Percentiles rank a stretch among this genome's conserved stretches.
Conservation (phyloP, 2,113 vertebrate species). For the Microtus richardsoni region DNA sequence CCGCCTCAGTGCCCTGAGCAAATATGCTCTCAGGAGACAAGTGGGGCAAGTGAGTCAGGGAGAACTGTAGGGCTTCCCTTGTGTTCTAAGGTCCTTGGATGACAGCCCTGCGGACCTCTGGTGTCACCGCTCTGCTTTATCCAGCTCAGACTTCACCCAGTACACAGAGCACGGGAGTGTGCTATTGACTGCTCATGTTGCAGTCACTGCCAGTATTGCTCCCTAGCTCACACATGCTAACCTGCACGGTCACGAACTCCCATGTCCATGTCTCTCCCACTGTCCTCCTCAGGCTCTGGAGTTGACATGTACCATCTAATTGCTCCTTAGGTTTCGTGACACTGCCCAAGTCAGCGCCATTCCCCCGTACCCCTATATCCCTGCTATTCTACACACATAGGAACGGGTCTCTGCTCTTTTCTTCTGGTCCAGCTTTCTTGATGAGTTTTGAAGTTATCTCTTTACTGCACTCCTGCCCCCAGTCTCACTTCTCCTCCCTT, state of each 20-base stretch:
- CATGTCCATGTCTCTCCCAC: background rate
- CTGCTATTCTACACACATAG: background rate
- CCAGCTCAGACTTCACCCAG: fast-evolving
- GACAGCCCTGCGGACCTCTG: background rate
- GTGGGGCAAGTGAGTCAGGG: fast-evolving
- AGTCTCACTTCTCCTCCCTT: too few relatives aligned
- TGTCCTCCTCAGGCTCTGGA: background rate
- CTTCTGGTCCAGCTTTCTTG: background rate
- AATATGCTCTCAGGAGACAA: background rate
- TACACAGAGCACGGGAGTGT: fast-evolving
- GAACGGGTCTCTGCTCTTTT: background rate
- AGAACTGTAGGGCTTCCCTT: background rate
- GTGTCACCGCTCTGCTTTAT: fast-evolving
- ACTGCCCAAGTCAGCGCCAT: too few relatives aligned
- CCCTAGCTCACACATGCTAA: fast-evolving
- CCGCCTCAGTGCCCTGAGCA: background rate
- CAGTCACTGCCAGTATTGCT: fast-evolving
- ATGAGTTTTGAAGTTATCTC: background rate
- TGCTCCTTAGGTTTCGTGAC: fast-evolving
- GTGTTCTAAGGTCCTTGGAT: background rate
- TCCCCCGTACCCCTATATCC: fast-evolving
- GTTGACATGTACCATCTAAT: fast-evolving
- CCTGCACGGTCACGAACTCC: fast-evolving
- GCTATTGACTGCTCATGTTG: fast-evolving
- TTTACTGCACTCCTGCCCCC: fast-evolving